phyloP scores from a whole-genome alignment of 2,113 vertebrate genomes.

The Arizona elegans region DNA sequence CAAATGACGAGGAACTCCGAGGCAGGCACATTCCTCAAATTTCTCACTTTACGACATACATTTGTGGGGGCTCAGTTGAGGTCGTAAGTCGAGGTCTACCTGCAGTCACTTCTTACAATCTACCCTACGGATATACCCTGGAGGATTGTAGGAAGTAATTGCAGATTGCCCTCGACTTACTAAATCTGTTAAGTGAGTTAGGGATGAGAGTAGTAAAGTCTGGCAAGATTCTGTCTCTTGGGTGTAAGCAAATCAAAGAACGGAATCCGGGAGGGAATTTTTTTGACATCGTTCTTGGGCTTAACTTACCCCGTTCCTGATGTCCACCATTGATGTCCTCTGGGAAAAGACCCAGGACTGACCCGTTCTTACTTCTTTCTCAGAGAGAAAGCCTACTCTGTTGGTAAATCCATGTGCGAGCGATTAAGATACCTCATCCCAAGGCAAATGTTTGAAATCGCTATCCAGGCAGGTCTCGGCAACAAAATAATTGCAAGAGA shows the following conservation, averaged over 20 bases:
- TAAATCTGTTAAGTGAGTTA: too few species aligned
- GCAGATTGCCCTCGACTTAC: too few species aligned
- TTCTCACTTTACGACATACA: too few species aligned
- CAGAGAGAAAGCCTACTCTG: constrained; percentile 81
- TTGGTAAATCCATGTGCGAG: constrained; percentile 89
- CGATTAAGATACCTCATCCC: constrained; percentile 88
- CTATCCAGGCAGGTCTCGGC: constrained; percentile 87
- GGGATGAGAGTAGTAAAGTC: not conserved
- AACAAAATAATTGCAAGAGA: constrained; percentile 92
- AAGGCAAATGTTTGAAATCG: constrained; percentile 94
- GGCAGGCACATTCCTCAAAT: too few species aligned
- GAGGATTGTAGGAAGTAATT: too few species aligned
- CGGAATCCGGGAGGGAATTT: not conserved
- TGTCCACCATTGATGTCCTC: not conserved
- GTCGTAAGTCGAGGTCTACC: too few species aligned
- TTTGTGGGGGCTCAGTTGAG: too few species aligned
- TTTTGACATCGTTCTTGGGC: not conserved
- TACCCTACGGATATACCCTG: too few species aligned
- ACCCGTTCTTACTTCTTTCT: constrained; percentile 9
- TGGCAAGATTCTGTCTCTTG: not conserved
- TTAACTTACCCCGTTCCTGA: not conserved
- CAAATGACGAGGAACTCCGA: too few species aligned
- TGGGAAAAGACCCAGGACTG: not conserved
- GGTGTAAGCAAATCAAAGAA: not conserved
- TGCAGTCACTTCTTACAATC: too few species aligned